phyloP scores from a whole-genome alignment of 92 coral and sea anemone species.

The Porites rus region DNA sequence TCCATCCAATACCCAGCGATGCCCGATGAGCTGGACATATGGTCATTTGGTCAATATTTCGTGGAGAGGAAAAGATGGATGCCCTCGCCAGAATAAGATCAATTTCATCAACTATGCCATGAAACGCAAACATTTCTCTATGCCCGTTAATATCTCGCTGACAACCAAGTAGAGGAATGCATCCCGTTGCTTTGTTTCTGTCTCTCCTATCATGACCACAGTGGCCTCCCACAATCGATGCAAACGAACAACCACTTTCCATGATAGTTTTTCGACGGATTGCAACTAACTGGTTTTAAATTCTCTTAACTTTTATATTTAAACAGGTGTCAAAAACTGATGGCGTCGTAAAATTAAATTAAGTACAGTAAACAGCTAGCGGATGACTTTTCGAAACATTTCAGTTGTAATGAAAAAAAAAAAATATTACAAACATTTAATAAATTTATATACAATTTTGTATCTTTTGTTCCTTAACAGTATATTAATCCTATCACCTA shows the following conservation, averaged over 20 bases:
- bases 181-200: conserved; percentile 17
- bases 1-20: conserved; percentile 71
- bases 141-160: conserved; percentile 33
- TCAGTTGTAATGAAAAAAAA: no score
- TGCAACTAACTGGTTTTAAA: neutral
- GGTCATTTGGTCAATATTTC: conserved; percentile 52
- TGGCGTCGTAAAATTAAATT: no score
- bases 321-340: conserved; percentile 5
- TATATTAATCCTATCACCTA: no score
- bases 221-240: conserved; percentile 27
- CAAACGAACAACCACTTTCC: conserved; percentile 28
- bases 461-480: neutral
- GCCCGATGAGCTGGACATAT: conserved; percentile 58
- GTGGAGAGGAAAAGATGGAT: conserved; percentile 54
- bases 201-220: conserved; percentile 54
- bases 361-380: no score
- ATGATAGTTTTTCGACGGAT: conserved; percentile 4
- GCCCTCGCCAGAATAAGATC: conserved; percentile 39
- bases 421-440: no score
- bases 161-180: conserved; percentile 40
- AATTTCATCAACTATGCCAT: conserved; percentile 52
- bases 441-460: neutral
- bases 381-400: no score
- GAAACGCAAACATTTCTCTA: conserved; percentile 43
- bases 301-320: neutral